Conservation (phyloP, 1,140 invertebrate genomes). For the Druon quercuslanigerum region DNA sequence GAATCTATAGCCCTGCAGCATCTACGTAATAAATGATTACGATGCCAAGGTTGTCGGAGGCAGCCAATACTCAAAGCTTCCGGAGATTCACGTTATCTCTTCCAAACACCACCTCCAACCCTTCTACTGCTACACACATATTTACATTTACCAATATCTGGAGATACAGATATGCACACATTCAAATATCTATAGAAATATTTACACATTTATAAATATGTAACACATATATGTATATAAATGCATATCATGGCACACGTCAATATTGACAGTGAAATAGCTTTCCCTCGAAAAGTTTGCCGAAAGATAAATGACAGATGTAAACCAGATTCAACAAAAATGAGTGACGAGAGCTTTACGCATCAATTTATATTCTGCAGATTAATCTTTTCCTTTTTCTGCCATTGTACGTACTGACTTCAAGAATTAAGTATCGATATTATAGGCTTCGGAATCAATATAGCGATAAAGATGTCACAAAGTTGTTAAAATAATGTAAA, state of each 20-base stretch:
- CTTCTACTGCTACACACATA: neutral
- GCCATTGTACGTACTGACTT: neutral
- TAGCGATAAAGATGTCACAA: no score
- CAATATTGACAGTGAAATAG: slow-evolving; percentile 21
- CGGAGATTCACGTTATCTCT: slow-evolving; percentile 19
- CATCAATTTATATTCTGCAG: slow-evolving; percentile 5
- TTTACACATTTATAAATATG: no score
- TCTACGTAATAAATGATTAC: slow-evolving; percentile 48
- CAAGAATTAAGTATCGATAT: neutral
- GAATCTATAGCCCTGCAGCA: slow-evolving; percentile 28
- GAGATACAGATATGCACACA: neutral
- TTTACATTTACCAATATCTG: neutral
- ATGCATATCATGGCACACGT: neutral
- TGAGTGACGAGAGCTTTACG: slow-evolving; percentile 9
- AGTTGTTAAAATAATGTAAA: no score
- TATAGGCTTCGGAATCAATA: no score
- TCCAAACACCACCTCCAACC: neutral
- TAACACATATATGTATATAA: neutral
- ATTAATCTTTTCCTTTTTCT: neutral
- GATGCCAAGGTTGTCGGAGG: slow-evolving; percentile 47
- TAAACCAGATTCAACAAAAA: slow-evolving; percentile 20
- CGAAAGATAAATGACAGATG: slow-evolving; percentile 7
- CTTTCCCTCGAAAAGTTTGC: neutral
- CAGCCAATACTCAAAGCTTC: slow-evolving; percentile 34
- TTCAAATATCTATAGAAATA: neutral